Evolutionary conservation across 2,797 vertebrate species (phyloP).

Genomic region (Eptatretus atami): DNA sequence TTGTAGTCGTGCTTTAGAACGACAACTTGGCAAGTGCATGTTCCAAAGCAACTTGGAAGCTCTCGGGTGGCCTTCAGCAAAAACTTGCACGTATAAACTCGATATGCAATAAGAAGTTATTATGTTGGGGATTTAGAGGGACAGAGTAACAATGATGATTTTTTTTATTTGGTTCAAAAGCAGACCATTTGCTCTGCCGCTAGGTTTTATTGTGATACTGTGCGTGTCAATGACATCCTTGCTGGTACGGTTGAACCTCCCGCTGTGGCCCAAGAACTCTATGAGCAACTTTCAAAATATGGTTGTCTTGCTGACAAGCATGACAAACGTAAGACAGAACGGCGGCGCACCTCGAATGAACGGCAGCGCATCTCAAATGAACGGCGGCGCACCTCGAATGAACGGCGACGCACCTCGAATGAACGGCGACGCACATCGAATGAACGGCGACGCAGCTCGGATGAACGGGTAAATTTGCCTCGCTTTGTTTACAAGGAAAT

Average conservation of each 20-base stretch:
- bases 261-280: conserved; percentile 32
- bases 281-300: conserved; percentile 35
- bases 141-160: too few species aligned
- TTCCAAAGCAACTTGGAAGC: too few species aligned
- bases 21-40: too few species aligned
- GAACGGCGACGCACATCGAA: background rate
- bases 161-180: too few species aligned
- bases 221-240: conserved; percentile 50
- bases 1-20: background rate
- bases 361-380: background rate
- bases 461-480: too few species aligned
- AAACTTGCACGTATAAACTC: background rate
- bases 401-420: background rate
- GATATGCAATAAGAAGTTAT: background rate
- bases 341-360: background rate
- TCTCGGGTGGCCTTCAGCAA: background rate
- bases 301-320: conserved; percentile 33
- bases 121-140: too few species aligned
- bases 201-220: conserved; percentile 55
- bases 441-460: background rate
- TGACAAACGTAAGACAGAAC: conserved; percentile 11
- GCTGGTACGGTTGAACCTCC: conserved; percentile 47
- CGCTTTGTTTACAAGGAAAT: too few species aligned
- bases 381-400: background rate
- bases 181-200: conserved; percentile 5